Evolutionary conservation across 2,113 vertebrate genomes (phyloP), one percentile per base, ranked within the genome.

Genomic region (Dasyurus viverrinus): DNA sequence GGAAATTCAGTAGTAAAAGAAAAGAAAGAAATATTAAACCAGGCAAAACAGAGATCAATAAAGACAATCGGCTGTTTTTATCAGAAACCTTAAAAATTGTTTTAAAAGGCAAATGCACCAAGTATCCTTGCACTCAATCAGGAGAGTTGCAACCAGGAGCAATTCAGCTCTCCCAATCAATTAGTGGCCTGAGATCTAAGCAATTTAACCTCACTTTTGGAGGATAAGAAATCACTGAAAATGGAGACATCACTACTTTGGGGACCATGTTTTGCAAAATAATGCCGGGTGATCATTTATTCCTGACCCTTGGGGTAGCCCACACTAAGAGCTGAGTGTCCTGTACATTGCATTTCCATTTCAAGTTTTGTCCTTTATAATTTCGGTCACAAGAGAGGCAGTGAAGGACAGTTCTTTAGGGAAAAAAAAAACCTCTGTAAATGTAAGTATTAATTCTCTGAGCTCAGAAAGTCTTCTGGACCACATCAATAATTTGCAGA

Each of bases 1-100:
- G 89, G 96, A 42, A 96, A 93, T 93, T 93, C 25, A 95, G 48
- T 95, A 93, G 95, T 96, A 54, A 93, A 96, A 96, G 16, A 94
- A 76, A 76, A 92, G 76, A 60, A 96, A 95, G 94, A 96, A 95
- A 96, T 97, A 97, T 96, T 96, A 96, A 98, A 54, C 36, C 48
- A 90, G 92, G 97, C 68, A 48, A 84, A 94, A 47, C n/a, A 93
- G 93, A 96, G 94, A 98, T 97, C 97, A 97, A 27, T 97, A 94
- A 52, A 98, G 98, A 97, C 93, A 96, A 96, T 93, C 94, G 93
- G 53, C 8, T 36, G 54, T 95, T 97, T 97, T 27, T 96, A 94
- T 95, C 53, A 90, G 93, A 97, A 95, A 42, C 84, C 96, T 92
- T 89, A 95, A 94, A 96, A 97, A 92, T 84, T 96, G 94, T 93